Base-by-base conservation (phyloP, 2,888 invertebrate genomes). In the Dryococelus australis region DNA sequence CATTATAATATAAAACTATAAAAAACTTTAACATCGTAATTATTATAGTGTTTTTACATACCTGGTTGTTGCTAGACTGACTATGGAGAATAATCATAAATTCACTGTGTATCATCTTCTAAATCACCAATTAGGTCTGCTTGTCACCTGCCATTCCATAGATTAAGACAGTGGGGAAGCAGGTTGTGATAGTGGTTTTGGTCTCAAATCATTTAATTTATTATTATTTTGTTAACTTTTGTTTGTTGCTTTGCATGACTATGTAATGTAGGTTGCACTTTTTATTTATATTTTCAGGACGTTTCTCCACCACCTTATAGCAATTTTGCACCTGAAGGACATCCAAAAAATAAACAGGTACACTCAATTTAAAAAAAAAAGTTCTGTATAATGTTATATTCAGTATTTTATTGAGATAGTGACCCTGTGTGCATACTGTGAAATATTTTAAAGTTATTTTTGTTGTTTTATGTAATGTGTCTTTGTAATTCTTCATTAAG, bases 311-410 rank as follows among this genome's bases (percentile, higher is more conserved):
- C 90, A 28, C 88, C 89, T 24, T 89, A 90, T 86, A 87, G 86
- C 87, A 88, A 87, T 83, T 89, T 89, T 86, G 88, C 89, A n/a
- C 95, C 95, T 92, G 95, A 96, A 91, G 95, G 95, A 91, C 96
- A 96, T 91, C 96, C 96, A 93, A 94, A 94, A 90, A 95, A 95
- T 91, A 93, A 94, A 90, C 94, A 96, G 95, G 97, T 97, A 95
- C 93, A 93, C 92, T 35, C 47, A 87, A n/a, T 10, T 87, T 27
- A n/a, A 35, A 35, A 35, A 35, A 35, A 35, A 35, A 35, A 35
- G 4, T 35, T 35, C 35, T 35, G 35, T 35, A 35, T 35, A 35
- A 35, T 35, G 35, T 35, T 35, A 35, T 4, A 35, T 35, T 35
- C 35, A 35, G n/a, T 35, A 35, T 35, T 35, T 35, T 35, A 35